These are phyloP conservation scores for Eucriotettix oculatus DNA, from an alignment of 2,888 invertebrate genomes.

Conservation along the genomic window DNA sequence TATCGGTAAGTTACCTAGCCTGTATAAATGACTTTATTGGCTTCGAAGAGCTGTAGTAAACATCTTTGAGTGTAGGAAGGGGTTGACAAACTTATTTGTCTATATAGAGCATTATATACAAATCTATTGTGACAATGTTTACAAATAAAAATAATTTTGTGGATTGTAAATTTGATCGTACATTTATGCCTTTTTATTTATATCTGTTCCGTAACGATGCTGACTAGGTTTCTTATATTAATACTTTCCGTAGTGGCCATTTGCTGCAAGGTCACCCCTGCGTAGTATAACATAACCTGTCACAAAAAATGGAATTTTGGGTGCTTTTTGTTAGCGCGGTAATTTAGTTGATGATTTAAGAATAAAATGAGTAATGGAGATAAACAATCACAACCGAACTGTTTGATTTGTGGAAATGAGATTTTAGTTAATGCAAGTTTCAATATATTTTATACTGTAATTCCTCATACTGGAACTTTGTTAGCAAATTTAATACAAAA, in stretches of 20 bases:
- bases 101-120: no score
- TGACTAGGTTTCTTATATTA: no score
- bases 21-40: no score
- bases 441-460: constrained; percentile 13
- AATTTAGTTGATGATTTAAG: not conserved
- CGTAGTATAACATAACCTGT: constrained; percentile 7
- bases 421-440: constrained; percentile 9
- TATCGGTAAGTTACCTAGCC: no score
- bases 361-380: constrained; percentile 10
- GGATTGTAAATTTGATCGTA: no score
- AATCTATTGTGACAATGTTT: no score
- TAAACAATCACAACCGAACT: constrained; percentile 6
- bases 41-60: no score
- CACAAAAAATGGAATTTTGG: not conserved
- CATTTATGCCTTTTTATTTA: not conserved
- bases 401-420: constrained; percentile 10
- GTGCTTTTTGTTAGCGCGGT: not conserved
- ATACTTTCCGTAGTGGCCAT: constrained; percentile 1
- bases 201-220: no score
- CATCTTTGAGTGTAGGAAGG: no score
- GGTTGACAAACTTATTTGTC: no score
- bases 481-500: constrained; percentile 14
- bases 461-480: constrained; percentile 14
- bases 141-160: no score
- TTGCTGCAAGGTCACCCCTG: constrained; percentile 10